These are phyloP conservation scores for Bicyclus anynana DNA, from an alignment of 1,140 invertebrate genomes.

Conservation along the genomic window DNA sequence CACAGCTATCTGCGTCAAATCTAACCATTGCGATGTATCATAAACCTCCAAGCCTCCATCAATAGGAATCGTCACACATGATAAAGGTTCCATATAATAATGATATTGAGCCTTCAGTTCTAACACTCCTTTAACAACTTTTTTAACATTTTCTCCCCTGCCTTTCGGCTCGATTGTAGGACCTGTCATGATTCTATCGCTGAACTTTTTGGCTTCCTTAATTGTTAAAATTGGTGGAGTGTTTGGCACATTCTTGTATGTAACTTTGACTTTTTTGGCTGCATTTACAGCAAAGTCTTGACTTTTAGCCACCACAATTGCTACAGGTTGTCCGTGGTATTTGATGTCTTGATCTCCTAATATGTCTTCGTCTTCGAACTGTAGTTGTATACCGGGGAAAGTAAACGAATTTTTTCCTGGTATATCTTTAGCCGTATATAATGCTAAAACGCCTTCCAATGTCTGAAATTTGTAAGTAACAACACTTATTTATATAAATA, in stretches of 20 bases:
- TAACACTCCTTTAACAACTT: slow-evolving; percentile 55
- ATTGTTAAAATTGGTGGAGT: slow-evolving; percentile 54
- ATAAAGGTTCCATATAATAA: slow-evolving; percentile 79
- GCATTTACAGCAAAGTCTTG: slow-evolving; percentile 80
- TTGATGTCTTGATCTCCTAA: slow-evolving; percentile 75
- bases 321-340: slow-evolving; percentile 86
- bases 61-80: slow-evolving; percentile 79
- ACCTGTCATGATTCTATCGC: slow-evolving; percentile 39
- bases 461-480: slow-evolving; percentile 64
- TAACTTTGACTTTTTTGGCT: slow-evolving; percentile 82
- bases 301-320: slow-evolving; percentile 83
- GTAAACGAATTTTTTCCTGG: slow-evolving; percentile 81
- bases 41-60: slow-evolving; percentile 81
- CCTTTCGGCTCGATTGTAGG: slow-evolving; percentile 48
- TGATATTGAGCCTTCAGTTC: slow-evolving; percentile 64
- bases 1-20: slow-evolving; percentile 80
- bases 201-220: slow-evolving; percentile 52
- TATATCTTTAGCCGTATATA: slow-evolving; percentile 83
- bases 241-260: slow-evolving; percentile 75
- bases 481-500: no score
- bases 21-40: slow-evolving; percentile 82
- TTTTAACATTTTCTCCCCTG: slow-evolving; percentile 57
- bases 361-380: slow-evolving; percentile 74
- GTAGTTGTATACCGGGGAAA: slow-evolving; percentile 40
- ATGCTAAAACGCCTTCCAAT: slow-evolving; percentile 82